phyloP scores from a whole-genome alignment of 2,797 vertebrate genomes.

The Phalloptychus januarius region DNA sequence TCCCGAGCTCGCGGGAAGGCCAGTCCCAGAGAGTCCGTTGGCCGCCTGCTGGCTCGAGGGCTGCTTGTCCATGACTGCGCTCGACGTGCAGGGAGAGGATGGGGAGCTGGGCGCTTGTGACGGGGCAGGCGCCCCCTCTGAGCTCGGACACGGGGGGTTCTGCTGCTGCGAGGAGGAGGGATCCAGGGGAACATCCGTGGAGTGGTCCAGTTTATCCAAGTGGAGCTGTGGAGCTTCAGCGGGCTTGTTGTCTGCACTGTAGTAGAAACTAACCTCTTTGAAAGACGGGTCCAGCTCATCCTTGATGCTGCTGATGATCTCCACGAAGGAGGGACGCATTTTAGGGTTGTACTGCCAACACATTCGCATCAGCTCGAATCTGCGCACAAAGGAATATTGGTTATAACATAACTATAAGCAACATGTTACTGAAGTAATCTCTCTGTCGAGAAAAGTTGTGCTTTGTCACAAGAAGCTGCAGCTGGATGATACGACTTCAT shows the following conservation, averaged over 20 bases:
- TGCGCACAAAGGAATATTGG: conserved; percentile 56
- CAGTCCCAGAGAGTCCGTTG: conserved; percentile 79
- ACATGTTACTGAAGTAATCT: conserved; percentile 23
- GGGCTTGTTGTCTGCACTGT: conserved; percentile 94
- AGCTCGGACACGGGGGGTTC: conserved; percentile 80
- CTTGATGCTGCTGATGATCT: conserved; percentile 94
- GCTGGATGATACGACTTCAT: too few species aligned
- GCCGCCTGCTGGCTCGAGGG: conserved; percentile 85
- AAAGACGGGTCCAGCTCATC: conserved; percentile 92
- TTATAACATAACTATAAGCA: conserved; percentile 28
- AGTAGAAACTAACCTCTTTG: conserved; percentile 94
- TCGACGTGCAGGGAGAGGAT: conserved; percentile 66
- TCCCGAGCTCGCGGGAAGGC: conserved; percentile 18
- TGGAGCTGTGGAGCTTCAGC: conserved; percentile 87
- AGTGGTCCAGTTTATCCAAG: conserved; percentile 87
- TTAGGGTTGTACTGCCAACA: conserved; percentile 99
- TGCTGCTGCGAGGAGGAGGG: conserved; percentile 58
- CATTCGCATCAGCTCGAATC: conserved; percentile 97
- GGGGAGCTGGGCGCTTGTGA: conserved; percentile 59
- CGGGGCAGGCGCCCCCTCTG: conserved; percentile 74
- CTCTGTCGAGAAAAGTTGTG: background rate
- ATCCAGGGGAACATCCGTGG: conserved; percentile 81
- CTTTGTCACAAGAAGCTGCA: conserved; percentile 35
- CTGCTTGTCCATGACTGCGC: conserved; percentile 83
- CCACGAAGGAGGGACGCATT: conserved; percentile 94